phyloP scores from a whole-genome alignment of 2,888 invertebrate genomes.

The Ormyrus thymus region DNA sequence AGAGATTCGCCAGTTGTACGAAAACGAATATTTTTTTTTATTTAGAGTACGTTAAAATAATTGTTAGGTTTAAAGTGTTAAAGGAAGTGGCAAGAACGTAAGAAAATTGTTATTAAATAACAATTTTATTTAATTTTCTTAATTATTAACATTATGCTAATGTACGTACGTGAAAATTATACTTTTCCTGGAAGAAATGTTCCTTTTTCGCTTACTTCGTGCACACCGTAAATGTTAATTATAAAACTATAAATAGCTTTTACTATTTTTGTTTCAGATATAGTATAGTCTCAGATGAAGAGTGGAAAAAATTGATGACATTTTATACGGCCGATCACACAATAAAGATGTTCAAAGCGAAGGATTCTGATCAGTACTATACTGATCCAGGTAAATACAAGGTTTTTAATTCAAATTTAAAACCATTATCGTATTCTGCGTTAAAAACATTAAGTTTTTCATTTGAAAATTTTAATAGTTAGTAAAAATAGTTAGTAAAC shows the following conservation, averaged over 20 bases:
- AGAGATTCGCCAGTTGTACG: too few relatives aligned
- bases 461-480: too few relatives aligned
- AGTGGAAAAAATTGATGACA: constrained; percentile 68
- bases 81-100: background rate
- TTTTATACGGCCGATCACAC: constrained; percentile 68
- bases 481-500: too few relatives aligned
- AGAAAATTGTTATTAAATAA: background rate
- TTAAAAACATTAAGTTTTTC: too few relatives aligned
- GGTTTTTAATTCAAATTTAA: too few relatives aligned
- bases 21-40: too few relatives aligned
- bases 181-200: background rate
- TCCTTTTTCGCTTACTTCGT: background rate
- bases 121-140: background rate
- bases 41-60: too few relatives aligned
- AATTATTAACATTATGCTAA: background rate
- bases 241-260: background rate
- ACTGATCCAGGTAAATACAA: constrained; percentile 38
- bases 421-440: too few relatives aligned
- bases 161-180: too few relatives aligned
- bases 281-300: constrained; percentile 66
- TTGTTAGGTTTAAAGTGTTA: background rate
- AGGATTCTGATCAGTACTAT: constrained; percentile 21
- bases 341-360: constrained; percentile 60
- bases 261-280: constrained; percentile 61
- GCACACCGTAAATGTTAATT: background rate